These are phyloP conservation scores for Tetramorium bicarinatum DNA, from an alignment of 2,888 invertebrate genomes.

Conservation along the genomic window DNA sequence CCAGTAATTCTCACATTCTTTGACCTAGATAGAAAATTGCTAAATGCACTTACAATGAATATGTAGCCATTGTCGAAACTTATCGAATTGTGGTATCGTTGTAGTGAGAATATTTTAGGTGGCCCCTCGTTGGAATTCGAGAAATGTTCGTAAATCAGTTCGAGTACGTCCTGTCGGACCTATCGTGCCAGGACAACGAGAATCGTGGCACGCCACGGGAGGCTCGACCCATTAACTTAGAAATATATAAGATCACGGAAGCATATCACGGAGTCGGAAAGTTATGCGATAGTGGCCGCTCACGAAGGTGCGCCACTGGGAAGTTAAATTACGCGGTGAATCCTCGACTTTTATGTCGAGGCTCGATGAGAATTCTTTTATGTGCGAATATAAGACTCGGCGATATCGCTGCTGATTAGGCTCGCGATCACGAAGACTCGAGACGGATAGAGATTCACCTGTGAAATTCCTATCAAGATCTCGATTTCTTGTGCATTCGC, in stretches of 20 bases:
- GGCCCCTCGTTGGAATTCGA: conserved; percentile 14
- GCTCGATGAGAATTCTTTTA: conserved; percentile 43
- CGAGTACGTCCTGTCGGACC: conserved; percentile 36
- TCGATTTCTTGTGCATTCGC: conserved; percentile 7
- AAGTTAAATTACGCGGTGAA: conserved; percentile 64
- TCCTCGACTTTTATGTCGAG: conserved; percentile 50
- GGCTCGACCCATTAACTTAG: conserved; percentile 69
- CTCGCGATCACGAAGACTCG: conserved; percentile 21
- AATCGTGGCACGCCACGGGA: conserved; percentile 34
- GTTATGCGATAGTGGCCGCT: conserved; percentile 74
- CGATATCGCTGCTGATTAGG: conserved; percentile 41
- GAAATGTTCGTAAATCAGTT: conserved; percentile 49
- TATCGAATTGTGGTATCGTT: not conserved
- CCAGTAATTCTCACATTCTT: not conserved
- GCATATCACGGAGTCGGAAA: conserved; percentile 70
- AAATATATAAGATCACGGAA: conserved; percentile 75
- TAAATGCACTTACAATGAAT: not conserved
- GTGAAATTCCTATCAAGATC: not conserved
- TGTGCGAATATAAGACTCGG: conserved; percentile 36
- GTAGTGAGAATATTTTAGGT: conserved; percentile 6
- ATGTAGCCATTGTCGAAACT: not conserved
- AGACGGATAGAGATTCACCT: conserved; percentile 13
- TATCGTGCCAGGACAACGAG: conserved; percentile 44
- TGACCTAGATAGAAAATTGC: not conserved
- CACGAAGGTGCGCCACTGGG: conserved; percentile 64